phyloP scores from a whole-genome alignment of 2,797 vertebrate genomes.

The Glyptemys insculpta region DNA sequence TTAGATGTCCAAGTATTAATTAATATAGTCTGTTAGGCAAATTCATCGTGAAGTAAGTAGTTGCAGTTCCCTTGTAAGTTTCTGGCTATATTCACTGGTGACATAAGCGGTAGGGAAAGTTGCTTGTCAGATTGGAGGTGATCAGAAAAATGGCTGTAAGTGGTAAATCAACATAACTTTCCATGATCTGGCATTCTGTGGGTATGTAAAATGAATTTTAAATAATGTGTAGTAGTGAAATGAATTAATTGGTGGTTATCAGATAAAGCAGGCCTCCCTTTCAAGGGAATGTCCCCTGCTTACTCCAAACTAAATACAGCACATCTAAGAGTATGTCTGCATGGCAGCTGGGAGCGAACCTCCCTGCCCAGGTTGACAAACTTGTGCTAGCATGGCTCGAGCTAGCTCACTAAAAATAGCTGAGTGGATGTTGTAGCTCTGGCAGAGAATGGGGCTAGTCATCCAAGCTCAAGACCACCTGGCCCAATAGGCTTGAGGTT shows the following conservation, averaged over 20 bases:
- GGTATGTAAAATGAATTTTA: background rate
- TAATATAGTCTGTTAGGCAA: background rate
- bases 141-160: background rate
- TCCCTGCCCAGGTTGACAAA: background rate
- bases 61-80: background rate
- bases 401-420: background rate
- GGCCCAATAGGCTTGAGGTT: background rate
- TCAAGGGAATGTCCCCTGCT: accelerated
- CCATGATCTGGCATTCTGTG: background rate
- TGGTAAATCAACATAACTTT: background rate
- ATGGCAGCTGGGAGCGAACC: too few species aligned
- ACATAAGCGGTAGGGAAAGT: background rate
- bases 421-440: background rate
- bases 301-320: background rate
- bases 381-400: background rate
- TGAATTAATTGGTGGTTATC: background rate
- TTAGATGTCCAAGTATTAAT: background rate
- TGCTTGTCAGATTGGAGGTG: background rate
- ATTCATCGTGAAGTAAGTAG: background rate
- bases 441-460: background rate
- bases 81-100: background rate
- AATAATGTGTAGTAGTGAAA: background rate
- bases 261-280: background rate
- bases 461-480: background rate
- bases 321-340: background rate